Base-by-base conservation (phyloP, 2,113 vertebrate species). In the Alaudala cheleensis region DNA sequence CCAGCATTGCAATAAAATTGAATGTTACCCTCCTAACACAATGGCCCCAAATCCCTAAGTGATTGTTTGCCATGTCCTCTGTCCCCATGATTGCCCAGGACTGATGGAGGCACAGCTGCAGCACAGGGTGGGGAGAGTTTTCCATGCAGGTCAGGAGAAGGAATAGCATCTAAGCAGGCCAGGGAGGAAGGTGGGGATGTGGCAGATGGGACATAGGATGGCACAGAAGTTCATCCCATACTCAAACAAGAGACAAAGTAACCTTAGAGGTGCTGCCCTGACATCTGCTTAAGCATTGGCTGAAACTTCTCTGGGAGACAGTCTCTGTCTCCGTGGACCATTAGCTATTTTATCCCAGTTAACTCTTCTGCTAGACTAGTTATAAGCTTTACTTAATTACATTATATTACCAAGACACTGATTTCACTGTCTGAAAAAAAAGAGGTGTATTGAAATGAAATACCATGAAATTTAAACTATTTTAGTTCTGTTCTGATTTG, bases 1-100 rank as follows among this genome's bases (percentile, higher is more conserved):
- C 2, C 9, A 65, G 33, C 1, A 2, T 7, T 31, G 37, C 31
- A 53, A 45, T 25, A 86, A 72, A 82, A 71, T 29, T 19, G n/a
- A 17, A 71, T 15, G 5, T 54, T 73, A n/a, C 6, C 19, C 14
- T 76, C 7, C 57, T 12, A 47, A 51, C 0, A 2, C 0, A 0
- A 40, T 31, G 31, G 9, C 5, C 12, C 10, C 40, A 69, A 61
- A 81, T 37, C 18, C 25, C 33, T 6, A 42, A 34, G 23, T 14
- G 28, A 39, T 12, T n/a, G 6, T 53, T 49, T 85, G 31, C 20
- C 11, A 7, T 0, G 1, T 62, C n/a, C 19, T 90, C 29, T 50
- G 26, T 79, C 31, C 22, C 11, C 16, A 14, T 50, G 44, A 69
- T 21, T 44, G 37, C 12, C 28, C 0, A 0, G 20, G 26, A 51